phyloP scores from a whole-genome alignment of 2,888 invertebrate species.

The Phaonia tiefii region DNA sequence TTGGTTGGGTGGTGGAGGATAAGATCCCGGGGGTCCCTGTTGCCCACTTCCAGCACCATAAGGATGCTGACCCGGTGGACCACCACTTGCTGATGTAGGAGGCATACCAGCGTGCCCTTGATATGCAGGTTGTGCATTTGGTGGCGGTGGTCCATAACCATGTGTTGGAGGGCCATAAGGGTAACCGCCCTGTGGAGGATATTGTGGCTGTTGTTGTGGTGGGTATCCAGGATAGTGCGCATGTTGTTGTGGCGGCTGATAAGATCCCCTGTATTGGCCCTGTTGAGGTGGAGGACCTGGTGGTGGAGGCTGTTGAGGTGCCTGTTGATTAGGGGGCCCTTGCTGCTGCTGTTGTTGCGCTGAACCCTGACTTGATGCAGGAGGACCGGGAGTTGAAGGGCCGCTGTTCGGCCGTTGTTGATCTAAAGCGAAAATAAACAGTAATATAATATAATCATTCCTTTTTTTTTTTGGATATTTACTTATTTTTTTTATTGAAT shows the following conservation, averaged over 20 bases:
- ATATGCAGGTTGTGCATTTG: slow-evolving; percentile 83
- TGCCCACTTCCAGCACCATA: slow-evolving; percentile 81
- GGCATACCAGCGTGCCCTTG: slow-evolving; percentile 81
- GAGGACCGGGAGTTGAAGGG: slow-evolving; percentile 68
- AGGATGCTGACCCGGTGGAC: slow-evolving; percentile 79
- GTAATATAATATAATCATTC: too few relatives aligned
- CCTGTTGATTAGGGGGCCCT: slow-evolving; percentile 72
- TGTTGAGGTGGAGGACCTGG: slow-evolving; percentile 83
- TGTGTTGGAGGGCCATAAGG: slow-evolving; percentile 81
- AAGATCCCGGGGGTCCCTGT: slow-evolving; percentile 81
- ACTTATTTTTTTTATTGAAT: too few relatives aligned
- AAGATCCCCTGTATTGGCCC: slow-evolving; percentile 82
- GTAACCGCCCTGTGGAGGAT: slow-evolving; percentile 84
- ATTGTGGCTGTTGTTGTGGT: slow-evolving; percentile 81
- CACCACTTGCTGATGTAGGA: slow-evolving; percentile 77
- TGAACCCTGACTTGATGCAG: slow-evolving; percentile 71
- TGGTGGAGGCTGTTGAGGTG: slow-evolving; percentile 82
- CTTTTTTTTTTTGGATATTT: neutral
- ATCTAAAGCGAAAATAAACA: slow-evolving; percentile 69
- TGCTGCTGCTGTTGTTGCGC: slow-evolving; percentile 69
- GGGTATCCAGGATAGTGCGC: slow-evolving; percentile 82
- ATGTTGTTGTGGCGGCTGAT: slow-evolving; percentile 82
- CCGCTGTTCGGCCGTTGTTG: slow-evolving; percentile 83
- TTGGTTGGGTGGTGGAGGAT: slow-evolving; percentile 80
- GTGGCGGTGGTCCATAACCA: slow-evolving; percentile 82